These are phyloP conservation scores for Conus canariensis DNA, from an alignment of 2,888 invertebrate genomes.

Conservation along the genomic window DNA sequence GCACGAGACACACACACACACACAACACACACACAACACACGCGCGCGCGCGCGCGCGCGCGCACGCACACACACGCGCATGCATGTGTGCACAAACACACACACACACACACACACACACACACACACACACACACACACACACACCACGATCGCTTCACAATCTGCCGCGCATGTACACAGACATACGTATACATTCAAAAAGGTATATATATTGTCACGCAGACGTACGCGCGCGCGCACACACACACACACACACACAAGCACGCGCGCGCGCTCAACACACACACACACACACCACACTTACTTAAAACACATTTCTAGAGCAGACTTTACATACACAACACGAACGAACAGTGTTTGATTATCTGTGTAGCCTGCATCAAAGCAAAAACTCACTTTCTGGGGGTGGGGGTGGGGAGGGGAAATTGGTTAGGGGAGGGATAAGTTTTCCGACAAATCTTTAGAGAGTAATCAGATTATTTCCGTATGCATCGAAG, in stretches of 20 bases:
- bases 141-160: neutral
- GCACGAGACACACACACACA: neutral
- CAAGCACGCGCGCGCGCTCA: neutral
- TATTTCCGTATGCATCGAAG: too few relatives aligned
- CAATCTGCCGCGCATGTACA: neutral
- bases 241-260: constrained; percentile 26
- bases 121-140: too few relatives aligned
- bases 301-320: neutral
- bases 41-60: neutral
- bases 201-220: neutral
- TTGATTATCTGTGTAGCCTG: too few relatives aligned
- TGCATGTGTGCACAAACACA: too few relatives aligned
- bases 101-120: too few relatives aligned
- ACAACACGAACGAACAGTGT: too few relatives aligned
- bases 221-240: neutral
- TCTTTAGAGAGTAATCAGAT: too few relatives aligned
- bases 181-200: neutral
- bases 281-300: constrained; percentile 15
- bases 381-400: too few relatives aligned
- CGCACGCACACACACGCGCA: neutral
- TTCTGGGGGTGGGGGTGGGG: too few relatives aligned
- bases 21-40: constrained; percentile 18
- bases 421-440: too few relatives aligned
- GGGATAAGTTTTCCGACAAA: too few relatives aligned
- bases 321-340: too few relatives aligned